phyloP scores from a whole-genome alignment of 30 jellyfish, hydroid and myxozoan genomes.

The Turritopsis dohrnii region DNA sequence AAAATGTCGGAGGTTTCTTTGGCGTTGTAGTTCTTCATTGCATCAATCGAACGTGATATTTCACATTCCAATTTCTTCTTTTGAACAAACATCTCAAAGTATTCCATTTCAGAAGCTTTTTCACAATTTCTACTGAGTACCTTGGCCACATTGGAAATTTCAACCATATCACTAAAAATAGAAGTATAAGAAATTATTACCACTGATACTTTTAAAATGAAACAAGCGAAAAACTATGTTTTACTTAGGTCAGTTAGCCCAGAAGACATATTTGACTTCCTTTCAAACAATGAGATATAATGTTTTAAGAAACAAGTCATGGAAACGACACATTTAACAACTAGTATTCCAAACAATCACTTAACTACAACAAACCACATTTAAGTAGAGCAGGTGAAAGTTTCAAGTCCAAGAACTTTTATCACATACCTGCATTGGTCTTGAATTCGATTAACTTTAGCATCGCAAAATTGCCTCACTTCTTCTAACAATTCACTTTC shows the following conservation, averaged over 20 bases:
- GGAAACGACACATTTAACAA: no score
- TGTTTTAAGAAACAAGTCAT: no score
- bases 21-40: slow-evolving; percentile 47
- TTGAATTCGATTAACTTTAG: slow-evolving; percentile 36
- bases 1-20: slow-evolving; percentile 38
- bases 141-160: slow-evolving; percentile 54
- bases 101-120: slow-evolving; percentile 48
- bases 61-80: slow-evolving; percentile 51
- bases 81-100: slow-evolving; percentile 60
- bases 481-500: slow-evolving; percentile 40
- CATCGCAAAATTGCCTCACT: slow-evolving; percentile 26
- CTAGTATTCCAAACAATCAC: no score
- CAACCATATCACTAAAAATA: slow-evolving; percentile 48
- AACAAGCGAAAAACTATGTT: no score
- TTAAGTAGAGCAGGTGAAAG: no score
- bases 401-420: no score
- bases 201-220: neutral
- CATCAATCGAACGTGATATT: slow-evolving; percentile 26
- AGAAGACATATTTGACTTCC: no score
- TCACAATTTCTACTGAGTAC: slow-evolving; percentile 65
- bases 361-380: no score
- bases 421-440: slow-evolving; percentile 57
- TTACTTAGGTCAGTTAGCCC: no score
- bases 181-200: neutral
- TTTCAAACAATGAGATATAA: no score